These are phyloP conservation scores for Drosophila parthenogenetica DNA, from an alignment of 2,888 invertebrate species.

Conservation along the genomic window DNA sequence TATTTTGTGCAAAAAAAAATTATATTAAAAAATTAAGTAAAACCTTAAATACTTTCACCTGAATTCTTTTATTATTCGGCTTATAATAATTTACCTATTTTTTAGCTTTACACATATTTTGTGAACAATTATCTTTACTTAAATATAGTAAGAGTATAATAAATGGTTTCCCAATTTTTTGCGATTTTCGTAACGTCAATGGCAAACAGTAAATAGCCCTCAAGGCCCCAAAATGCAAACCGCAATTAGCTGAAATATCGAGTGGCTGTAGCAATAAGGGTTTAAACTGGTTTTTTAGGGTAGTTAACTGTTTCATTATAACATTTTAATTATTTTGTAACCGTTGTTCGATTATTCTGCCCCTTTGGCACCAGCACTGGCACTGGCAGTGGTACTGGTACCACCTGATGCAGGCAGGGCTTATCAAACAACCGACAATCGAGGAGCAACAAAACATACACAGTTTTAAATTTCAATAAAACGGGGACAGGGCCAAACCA, in stretches of 20 bases:
- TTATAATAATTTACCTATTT: too few species aligned
- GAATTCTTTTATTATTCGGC: too few species aligned
- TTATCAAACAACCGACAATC: constrained; percentile 59
- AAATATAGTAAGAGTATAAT: not conserved
- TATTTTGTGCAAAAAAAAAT: too few species aligned
- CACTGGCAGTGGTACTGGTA: constrained; percentile 5
- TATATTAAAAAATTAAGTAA: too few species aligned
- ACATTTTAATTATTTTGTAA: constrained; percentile 60
- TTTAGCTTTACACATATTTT: too few species aligned
- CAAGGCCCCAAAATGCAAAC: constrained; percentile 30
- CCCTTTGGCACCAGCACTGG: constrained; percentile 19
- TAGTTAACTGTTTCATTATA: constrained; percentile 23
- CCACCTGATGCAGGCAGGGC: constrained; percentile 6
- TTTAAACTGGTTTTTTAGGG: not conserved
- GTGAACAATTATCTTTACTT: too few species aligned
- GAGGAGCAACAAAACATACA: constrained; percentile 51
- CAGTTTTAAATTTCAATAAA: constrained; percentile 69
- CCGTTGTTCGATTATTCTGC: constrained; percentile 46
- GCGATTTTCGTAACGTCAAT: constrained; percentile 19
- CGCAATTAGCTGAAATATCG: constrained; percentile 50
- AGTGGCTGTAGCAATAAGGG: constrained; percentile 13
- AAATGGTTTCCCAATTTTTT: constrained; percentile 15
- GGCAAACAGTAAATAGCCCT: constrained; percentile 24
- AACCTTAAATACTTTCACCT: too few species aligned
- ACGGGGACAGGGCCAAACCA: constrained; percentile 41